These are phyloP conservation scores for Hemithea aestivaria DNA, from an alignment of 2,888 invertebrate genomes.

Conservation along the genomic window DNA sequence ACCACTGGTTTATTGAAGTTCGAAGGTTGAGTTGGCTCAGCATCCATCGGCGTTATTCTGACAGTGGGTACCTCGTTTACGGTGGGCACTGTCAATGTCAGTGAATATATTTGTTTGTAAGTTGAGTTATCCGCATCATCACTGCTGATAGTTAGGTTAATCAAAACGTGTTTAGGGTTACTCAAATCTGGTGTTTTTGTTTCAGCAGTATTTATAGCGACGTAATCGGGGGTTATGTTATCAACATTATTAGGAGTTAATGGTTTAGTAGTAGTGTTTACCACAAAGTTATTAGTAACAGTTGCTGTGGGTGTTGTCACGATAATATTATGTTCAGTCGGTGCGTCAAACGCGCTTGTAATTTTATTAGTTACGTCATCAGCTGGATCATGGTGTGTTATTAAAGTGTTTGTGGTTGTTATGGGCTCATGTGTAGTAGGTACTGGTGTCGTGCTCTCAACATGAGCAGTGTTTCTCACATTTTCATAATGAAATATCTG, in stretches of 20 bases:
- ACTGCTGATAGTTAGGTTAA: conserved; percentile 84
- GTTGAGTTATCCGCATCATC: conserved; percentile 71
- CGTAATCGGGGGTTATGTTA: conserved; percentile 27
- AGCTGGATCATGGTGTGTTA: conserved; percentile 36
- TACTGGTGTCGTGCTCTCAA: conserved; percentile 25
- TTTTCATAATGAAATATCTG: conserved; percentile 57
- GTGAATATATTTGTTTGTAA: conserved; percentile 85
- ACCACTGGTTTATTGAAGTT: conserved; percentile 66
- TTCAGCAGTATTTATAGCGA: conserved; percentile 49
- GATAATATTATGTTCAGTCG: conserved; percentile 51
- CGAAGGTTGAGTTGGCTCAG: conserved; percentile 59
- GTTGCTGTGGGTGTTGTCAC: conserved; percentile 40
- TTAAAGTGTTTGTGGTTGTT: conserved; percentile 27
- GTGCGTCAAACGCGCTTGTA: conserved; percentile 40
- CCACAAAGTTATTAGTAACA: conserved; percentile 41
- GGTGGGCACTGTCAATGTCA: conserved; percentile 89
- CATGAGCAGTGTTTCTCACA: conserved; percentile 30
- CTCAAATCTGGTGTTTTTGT: conserved; percentile 52
- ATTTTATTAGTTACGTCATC: conserved; percentile 36
- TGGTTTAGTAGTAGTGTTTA: conserved; percentile 33
- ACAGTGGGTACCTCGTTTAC: conserved; percentile 76
- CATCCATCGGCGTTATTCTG: conserved; percentile 74
- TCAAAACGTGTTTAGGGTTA: conserved; percentile 83
- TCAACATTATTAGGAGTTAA: conserved; percentile 29
- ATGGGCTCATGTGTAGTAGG: conserved; percentile 27